phyloP scores from a whole-genome alignment of 1,140 invertebrate genomes.

The Drosophila takahashii region DNA sequence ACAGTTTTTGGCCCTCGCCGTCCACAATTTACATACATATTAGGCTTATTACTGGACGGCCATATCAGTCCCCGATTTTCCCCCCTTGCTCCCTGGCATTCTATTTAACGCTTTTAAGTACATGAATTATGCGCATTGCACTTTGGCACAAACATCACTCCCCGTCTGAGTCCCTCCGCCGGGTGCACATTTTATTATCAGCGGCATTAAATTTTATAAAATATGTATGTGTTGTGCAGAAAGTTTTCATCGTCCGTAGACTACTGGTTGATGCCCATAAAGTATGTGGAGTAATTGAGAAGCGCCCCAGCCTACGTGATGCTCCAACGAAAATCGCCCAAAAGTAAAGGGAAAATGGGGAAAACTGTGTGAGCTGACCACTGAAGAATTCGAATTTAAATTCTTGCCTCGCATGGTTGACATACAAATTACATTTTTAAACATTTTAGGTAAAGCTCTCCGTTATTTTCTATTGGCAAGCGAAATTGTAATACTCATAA shows the following conservation, averaged over 20 bases:
- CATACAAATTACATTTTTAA: background rate
- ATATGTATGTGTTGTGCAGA: slow-evolving; percentile 49
- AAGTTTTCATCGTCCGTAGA: slow-evolving; percentile 51
- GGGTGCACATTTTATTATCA: slow-evolving; percentile 70
- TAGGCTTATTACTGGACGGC: slow-evolving; percentile 56
- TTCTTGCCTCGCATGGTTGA: slow-evolving; percentile 1
- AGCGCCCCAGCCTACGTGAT: slow-evolving; percentile 26
- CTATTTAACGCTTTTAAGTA: slow-evolving; percentile 71
- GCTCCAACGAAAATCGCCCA: background rate
- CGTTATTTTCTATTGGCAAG: background rate
- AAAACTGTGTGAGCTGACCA: slow-evolving; percentile 43
- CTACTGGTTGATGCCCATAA: slow-evolving; percentile 43
- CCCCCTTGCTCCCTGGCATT: slow-evolving; percentile 26
- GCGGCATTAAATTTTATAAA: slow-evolving; percentile 76
- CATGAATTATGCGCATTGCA: slow-evolving; percentile 72
- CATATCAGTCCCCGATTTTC: slow-evolving; percentile 7
- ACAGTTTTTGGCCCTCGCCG: slow-evolving; percentile 51
- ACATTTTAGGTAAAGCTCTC: background rate
- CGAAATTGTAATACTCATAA: too few species aligned
- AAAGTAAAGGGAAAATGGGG: slow-evolving; percentile 21
- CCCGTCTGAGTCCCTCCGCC: slow-evolving; percentile 13
- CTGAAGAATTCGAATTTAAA: slow-evolving; percentile 27
- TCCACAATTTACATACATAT: slow-evolving; percentile 62
- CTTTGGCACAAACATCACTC: slow-evolving; percentile 58
- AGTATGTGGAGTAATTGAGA: slow-evolving; percentile 45